These are phyloP conservation scores for Sebastes aleutianus DNA, from an alignment of 2,797 vertebrate genomes.

Conservation along the genomic window DNA sequence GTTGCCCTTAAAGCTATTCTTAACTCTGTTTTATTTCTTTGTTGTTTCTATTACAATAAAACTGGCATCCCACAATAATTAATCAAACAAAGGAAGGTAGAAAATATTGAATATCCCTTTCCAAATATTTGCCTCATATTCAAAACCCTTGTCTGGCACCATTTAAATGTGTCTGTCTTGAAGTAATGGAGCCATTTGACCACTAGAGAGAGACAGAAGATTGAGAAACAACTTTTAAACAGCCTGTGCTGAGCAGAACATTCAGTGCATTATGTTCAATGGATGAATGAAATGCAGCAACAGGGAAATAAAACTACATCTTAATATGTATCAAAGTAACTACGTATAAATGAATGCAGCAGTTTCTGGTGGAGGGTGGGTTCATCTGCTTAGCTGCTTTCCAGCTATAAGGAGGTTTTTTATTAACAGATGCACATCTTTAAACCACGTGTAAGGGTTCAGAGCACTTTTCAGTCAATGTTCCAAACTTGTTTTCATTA, in stretches of 20 bases:
- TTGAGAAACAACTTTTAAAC: neutral
- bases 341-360: neutral
- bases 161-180: neutral
- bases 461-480: constrained; percentile 9
- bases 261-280: neutral
- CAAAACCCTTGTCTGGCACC: neutral
- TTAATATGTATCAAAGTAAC: neutral
- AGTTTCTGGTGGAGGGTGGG: neutral
- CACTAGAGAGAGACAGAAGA: constrained; percentile 72
- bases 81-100: neutral
- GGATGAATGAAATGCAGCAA: neutral
- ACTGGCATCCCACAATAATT: neutral
- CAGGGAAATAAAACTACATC: neutral
- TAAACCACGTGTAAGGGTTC: constrained; percentile 11
- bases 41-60: neutral
- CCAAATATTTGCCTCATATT: neutral
- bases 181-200: constrained; percentile 31
- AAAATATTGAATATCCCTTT: neutral
- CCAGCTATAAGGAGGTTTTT: neutral
- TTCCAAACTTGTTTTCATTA: constrained; percentile 40
- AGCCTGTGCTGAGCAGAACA: neutral
- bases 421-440: constrained; percentile 5
- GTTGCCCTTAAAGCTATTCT: neutral
- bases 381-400: neutral
- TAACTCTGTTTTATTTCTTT: neutral